Conservation (phyloP, 2,113 vertebrate genomes). For the Platysternon megacephalum region DNA sequence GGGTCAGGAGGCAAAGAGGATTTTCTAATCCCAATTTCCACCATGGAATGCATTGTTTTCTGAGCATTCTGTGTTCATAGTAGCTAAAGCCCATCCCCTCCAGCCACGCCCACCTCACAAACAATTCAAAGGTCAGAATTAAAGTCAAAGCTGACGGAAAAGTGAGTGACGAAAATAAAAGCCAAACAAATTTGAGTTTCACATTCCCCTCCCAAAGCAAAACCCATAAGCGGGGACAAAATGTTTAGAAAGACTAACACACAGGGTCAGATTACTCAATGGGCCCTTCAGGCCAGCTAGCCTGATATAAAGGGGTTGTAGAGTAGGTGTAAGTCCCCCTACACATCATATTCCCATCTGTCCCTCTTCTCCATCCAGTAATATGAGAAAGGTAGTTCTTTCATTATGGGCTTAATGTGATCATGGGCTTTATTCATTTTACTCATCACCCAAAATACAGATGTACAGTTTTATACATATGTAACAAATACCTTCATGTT, state of each 20-base stretch:
- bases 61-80: neutral
- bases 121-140: neutral
- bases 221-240: neutral
- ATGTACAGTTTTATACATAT: neutral
- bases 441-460: neutral
- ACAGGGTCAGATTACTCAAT: neutral
- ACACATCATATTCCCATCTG: neutral
- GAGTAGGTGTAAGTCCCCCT: neutral
- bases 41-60: neutral
- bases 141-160: neutral
- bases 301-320: neutral
- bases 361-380: neutral
- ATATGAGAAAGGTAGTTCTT: fast-evolving
- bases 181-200: neutral
- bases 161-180: neutral
- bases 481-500: neutral
- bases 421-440: neutral
- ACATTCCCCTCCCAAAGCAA: neutral
- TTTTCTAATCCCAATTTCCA: neutral
- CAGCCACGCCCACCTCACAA: slow-evolving; percentile 34
- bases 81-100: neutral
- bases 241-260: neutral
- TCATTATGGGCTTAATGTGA: neutral
- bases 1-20: neutral
- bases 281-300: neutral